Conservation (phyloP, 2,888 invertebrate species). For the Bursaphelenchus okinawaensis region DNA sequence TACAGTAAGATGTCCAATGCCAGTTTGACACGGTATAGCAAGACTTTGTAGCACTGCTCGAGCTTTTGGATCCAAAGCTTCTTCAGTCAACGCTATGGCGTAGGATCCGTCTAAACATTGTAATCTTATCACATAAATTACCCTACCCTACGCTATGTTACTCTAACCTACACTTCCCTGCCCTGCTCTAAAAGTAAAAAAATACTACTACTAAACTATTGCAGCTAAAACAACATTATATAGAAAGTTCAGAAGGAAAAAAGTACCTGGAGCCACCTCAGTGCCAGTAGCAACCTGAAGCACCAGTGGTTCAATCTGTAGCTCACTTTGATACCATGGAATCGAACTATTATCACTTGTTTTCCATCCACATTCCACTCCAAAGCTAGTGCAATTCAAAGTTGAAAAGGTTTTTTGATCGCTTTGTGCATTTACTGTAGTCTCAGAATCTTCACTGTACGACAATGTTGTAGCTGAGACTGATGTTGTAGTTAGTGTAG, state of each 20-base stretch:
- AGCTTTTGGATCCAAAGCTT: neutral
- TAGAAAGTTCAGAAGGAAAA: neutral
- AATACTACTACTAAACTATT: too few relatives aligned
- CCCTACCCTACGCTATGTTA: too few relatives aligned
- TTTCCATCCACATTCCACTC: slow-evolving; percentile 1
- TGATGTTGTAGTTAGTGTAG: too few relatives aligned
- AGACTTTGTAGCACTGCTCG: neutral
- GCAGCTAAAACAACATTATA: too few relatives aligned
- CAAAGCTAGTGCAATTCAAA: slow-evolving; percentile 4
- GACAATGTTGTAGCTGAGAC: too few relatives aligned
- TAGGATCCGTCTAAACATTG: neutral
- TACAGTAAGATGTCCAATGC: neutral
- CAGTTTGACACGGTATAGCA: neutral
- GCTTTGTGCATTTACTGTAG: too few relatives aligned
- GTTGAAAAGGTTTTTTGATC: too few relatives aligned
- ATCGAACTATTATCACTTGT: neutral
- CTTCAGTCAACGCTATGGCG: neutral
- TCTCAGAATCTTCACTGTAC: too few relatives aligned
- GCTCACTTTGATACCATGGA: slow-evolving; percentile 10
- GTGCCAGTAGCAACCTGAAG: slow-evolving; percentile 6
- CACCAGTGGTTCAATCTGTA: neutral
- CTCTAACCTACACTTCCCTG: too few relatives aligned
- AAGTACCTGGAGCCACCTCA: neutral
- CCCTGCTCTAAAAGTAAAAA: too few relatives aligned
- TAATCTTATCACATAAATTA: too few relatives aligned